These are phyloP conservation scores for Limnephilus lunatus DNA, from an alignment of 2,888 invertebrate genomes.

Conservation along the genomic window DNA sequence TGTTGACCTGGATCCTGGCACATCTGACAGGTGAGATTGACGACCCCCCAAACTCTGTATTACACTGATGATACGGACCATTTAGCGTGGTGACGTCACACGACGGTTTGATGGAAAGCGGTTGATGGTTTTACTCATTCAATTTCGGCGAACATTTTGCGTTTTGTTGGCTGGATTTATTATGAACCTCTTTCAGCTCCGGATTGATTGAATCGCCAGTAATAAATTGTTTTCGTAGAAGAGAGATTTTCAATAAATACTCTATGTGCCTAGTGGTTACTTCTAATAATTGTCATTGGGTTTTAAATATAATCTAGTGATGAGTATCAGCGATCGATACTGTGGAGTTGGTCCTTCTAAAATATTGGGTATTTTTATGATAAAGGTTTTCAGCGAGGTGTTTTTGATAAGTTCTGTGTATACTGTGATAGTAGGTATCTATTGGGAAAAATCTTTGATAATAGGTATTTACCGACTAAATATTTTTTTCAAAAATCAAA, in stretches of 20 bases:
- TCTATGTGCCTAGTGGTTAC: not conserved
- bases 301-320: not conserved
- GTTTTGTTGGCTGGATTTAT: not conserved
- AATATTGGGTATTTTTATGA: too few species aligned
- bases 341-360: too few species aligned
- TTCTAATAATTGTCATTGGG: not conserved
- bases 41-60: slow-evolving; percentile 30
- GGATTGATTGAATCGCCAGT: not conserved
- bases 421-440: too few species aligned
- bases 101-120: slow-evolving; percentile 15
- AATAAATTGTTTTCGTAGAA: not conserved
- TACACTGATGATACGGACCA: slow-evolving; percentile 33
- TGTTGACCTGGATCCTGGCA: slow-evolving; percentile 50
- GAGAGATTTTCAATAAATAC: not conserved
- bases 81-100: slow-evolving; percentile 30
- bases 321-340: not conserved
- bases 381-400: too few species aligned
- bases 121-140: slow-evolving; percentile 11
- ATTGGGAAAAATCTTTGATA: too few species aligned
- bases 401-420: too few species aligned
- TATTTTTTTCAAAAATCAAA: too few species aligned
- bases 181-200: not conserved
- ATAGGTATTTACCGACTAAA: too few species aligned
- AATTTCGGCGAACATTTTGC: not conserved
- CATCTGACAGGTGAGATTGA: slow-evolving; percentile 54